Base-by-base conservation (phyloP, 2,797 vertebrate species). In the Semaprochilodus insignis region DNA sequence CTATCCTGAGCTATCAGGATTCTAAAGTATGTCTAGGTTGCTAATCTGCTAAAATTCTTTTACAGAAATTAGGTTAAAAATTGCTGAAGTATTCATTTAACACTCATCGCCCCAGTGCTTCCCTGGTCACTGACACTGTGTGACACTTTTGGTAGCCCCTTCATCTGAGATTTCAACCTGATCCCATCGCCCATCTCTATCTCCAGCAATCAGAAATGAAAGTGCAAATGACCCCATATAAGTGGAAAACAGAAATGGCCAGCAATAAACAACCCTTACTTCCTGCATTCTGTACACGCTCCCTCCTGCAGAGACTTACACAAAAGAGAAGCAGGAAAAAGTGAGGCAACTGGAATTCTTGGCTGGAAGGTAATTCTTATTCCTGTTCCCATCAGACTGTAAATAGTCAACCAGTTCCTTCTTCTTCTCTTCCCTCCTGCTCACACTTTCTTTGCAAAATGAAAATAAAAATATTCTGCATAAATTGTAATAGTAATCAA, bases 331-430 rank as follows among this genome's bases (percentile, higher is more conserved):
- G 72, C 74, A 74, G 81, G n/a, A 19, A 66, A 67, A 84, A 82
- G 78, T 80, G 81, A 86, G 85, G 83, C 77, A 70, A 85, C 87
- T 90, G 91, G 92, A 95, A 89, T 89, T 88, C 88, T 93, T 91
- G 84, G 85, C 87, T 90, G 88, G 88, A 82, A 91, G 88, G 81
- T 89, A 71, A 25, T 89, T 93, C 90, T 86, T 89, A 85, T 73
- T 89, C 77, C 76, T 74, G 82, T 13, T 52, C 67, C 78, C 85
- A 86, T 87, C 90, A 91, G 86, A 89, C 89, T 91, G 86, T 85
- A 90, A 91, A 87, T 84, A 17, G 21, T 89, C 87, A 59, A 40
- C 65, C 34, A 36, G 65, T 90, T 89, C 80, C 82, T 87, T 90
- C 80, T 67, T 67, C 85, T 85, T 55, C 85, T 86, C 85, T 72